phyloP scores from a whole-genome alignment of 2,797 vertebrate genomes.

The Falco peregrinus region DNA sequence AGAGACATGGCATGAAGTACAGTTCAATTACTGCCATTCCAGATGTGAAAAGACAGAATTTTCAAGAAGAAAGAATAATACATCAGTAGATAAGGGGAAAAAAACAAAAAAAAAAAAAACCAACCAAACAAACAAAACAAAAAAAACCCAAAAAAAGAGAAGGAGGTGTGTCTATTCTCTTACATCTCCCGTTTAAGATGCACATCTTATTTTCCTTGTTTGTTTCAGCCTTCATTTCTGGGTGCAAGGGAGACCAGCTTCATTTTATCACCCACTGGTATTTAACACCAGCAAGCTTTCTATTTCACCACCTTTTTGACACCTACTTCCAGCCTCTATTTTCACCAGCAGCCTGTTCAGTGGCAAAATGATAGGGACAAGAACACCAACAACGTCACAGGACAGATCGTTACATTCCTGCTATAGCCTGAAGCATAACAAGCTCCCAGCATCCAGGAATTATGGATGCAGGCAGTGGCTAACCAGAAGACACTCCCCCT shows the following conservation, averaged over 20 bases:
- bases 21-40: not conserved
- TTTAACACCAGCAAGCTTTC: not conserved
- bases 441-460: not conserved
- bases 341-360: not conserved
- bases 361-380: not conserved
- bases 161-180: not conserved
- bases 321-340: not conserved
- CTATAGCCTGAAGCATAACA: not conserved
- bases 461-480: not conserved
- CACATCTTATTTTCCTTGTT: not conserved
- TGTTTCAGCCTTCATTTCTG: not conserved
- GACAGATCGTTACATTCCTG: not conserved
- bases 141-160: too few relatives aligned
- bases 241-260: not conserved
- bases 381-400: not conserved
- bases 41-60: not conserved
- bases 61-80: not conserved
- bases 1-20: not conserved
- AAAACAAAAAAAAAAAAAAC: too few relatives aligned
- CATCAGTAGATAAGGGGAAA: not conserved
- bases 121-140: too few relatives aligned
- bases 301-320: not conserved
- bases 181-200: not conserved
- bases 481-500: not conserved
- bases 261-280: conserved; percentile 1